Evolutionary conservation across 2,888 invertebrate species (phyloP), one percentile per base, ranked within the genome.

Genomic region (Callinectes sapidus): DNA sequence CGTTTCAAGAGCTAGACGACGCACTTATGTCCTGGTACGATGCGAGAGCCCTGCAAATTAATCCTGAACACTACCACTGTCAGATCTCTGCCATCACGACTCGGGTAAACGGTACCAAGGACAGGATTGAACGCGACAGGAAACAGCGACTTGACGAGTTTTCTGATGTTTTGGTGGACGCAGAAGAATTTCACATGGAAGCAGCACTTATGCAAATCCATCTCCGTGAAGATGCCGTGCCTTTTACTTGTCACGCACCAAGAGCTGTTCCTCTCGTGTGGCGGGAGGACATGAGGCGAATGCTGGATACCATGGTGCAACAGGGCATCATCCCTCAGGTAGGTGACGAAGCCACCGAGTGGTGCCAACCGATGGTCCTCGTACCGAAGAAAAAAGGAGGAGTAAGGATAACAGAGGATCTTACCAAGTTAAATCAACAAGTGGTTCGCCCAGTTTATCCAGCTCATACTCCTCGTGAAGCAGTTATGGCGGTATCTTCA

Each of bases 341-440:
- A 28, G 87, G 87, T 5, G 48, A 48, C 42, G 48, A 87, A 54
- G 28, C 8, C 35, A n/a, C 87, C 28, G 42, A n/a, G 28, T 87
- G 55, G 55, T 87, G 87, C 55, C 87, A 87, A 54, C 87, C 23
- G 2, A 90, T 90, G 35, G 66, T 90, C 28, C 86, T 87, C 16
- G 42, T 71, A 23, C 39, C 87, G 2, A 87, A 91, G 71, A 55
- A 10, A 23, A 66, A 8, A 5, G 55, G 87, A 23, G 87, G 91
- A 14, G 71, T 91, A 5, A 61, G 91, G 6, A 87, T 91, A 14
- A 87, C 87, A 3, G 87, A 66, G 39, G 91, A 91, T 35, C 39
- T 91, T 0, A 66, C 42, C 1, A 87, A 87, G 23, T 35, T 87
- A 18, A 87, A 91, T 66, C 39, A 87, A 8, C 89, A 89, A 23